Base-by-base conservation (phyloP, 1,140 invertebrate genomes). In the Platyscapa corneri region DNA sequence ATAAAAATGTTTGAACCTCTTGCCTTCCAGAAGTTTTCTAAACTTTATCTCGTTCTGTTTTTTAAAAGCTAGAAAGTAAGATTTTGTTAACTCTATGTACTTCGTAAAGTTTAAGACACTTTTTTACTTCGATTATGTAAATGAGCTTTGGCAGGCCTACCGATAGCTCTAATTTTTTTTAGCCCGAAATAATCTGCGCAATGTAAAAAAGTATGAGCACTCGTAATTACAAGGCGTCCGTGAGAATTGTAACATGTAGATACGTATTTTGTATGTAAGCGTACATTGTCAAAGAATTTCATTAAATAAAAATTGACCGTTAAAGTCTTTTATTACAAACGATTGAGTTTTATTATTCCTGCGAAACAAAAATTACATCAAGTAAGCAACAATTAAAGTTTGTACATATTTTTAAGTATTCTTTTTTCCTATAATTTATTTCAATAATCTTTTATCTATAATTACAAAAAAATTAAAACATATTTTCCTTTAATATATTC, bases 241-340 rank as follows among this genome's bases (percentile, higher is more conserved):
- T 34, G 46, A 67, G 49, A 75, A 27, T 65, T 56, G 60, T 80
- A 64, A 85, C 49, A 53, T 23, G 79, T 77, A 82, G 79, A 53
- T 87, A 84, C 49, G 64, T 85, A 83, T 85, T 87, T 85, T 83
- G 56, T 83, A 86, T 86, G 83, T 75, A 86, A 70, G 39, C 81
- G 75, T 83, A 84, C 72, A 86, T 74, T 49, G n/a, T 65, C 42
- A 42, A 85, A 82, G 74, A 7, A 86, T 79, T 79, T 74, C 18
- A 77, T 34, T 20, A 77, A 85, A 78, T 83, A 79, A 53, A 79
- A 86, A 82, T 78, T 72, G 65, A 39, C 46, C 39, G 67, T 75
- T 82, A 70, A 83, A 83, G 74, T 60, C 56, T 82, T 86, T 86
- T 82, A 82, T 49, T 81, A 81, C 32, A 60, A 60, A 74, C 80